These are phyloP conservation scores for fruit fly (Drosophila melanogaster) DNA, from an alignment of 1,140 invertebrate species.

Conservation along the genomic window Release_6_plus_ISO1_MT NT_033777.3:4688501-4689000, in stretches of 20 bases:
- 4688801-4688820: conserved; percentile 28
- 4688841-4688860: conserved; percentile 65
- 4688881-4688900: conserved; percentile 80
- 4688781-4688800: conserved; percentile 66
- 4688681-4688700: conserved; percentile 59
- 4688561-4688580: conserved; percentile 22
- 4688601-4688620: conserved; percentile 27
- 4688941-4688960: conserved; percentile 48
- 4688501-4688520: conserved; percentile 59
- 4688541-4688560: conserved; percentile 61
- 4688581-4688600: conserved; percentile 28
- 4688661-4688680: conserved; percentile 26
- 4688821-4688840: conserved; percentile 37
- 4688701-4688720: conserved; percentile 71
- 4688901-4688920: conserved; percentile 55
- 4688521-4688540: conserved; percentile 62
- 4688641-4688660: conserved; percentile 30
- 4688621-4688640: conserved; percentile 22
- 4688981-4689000: conserved; percentile 69
- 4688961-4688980: conserved; percentile 60
- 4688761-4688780: conserved; percentile 49
- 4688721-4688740: conserved; percentile 2
- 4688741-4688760: conserved; percentile 67
- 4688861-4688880: conserved; percentile 79
- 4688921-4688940: conserved; percentile 30